Conservation (phyloP, 2,888 invertebrate genomes). For the Anarsia innoxiella region DNA sequence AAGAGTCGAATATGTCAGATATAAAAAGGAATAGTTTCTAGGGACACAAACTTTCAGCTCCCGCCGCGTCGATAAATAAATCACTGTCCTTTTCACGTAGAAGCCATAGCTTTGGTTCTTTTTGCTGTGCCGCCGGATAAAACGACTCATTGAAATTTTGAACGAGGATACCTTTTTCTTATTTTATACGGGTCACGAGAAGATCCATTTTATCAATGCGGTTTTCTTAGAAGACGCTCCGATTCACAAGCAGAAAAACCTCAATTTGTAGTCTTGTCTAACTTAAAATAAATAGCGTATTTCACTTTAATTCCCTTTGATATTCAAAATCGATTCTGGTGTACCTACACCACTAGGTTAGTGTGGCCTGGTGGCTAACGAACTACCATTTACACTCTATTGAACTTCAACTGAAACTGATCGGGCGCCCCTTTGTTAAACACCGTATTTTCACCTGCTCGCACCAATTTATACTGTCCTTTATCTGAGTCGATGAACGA, state of each 20-base stretch:
- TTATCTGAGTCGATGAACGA: background rate
- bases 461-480: background rate
- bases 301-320: too few species aligned
- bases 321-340: too few species aligned
- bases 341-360: background rate
- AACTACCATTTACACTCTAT: background rate
- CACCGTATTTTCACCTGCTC: background rate
- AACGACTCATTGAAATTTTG: constrained; percentile 8
- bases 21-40: constrained; percentile 7
- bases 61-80: constrained; percentile 13
- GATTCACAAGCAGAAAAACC: too few species aligned
- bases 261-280: too few species aligned
- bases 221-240: too few species aligned
- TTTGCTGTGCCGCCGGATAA: constrained; percentile 6
- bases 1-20: background rate
- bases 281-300: too few species aligned
- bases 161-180: too few species aligned
- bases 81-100: constrained; percentile 12
- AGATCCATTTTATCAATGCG: too few species aligned
- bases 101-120: constrained; percentile 5
- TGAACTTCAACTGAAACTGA: background rate
- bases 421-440: background rate
- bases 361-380: background rate
- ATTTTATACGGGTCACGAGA: too few species aligned
- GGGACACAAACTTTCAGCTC: constrained; percentile 11